A percentile compares a stretch with the other conserved stretches of the same genome.
phyloP scores from a whole-genome alignment of 2,888 invertebrate species.

The Sicus ferrugineus region DNA sequence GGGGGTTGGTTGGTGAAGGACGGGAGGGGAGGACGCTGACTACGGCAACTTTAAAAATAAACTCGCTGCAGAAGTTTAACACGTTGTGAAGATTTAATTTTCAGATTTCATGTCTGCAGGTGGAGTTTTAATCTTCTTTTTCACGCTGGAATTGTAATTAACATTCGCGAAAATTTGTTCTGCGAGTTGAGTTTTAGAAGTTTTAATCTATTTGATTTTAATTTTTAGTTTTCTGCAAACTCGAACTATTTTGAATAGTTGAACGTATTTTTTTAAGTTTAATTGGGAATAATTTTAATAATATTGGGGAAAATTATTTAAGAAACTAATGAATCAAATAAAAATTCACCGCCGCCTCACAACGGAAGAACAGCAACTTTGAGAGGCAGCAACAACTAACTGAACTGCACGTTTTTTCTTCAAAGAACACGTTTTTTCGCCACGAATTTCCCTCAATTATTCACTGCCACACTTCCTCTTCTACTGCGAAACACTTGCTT shows the following conservation, averaged over 20 bases:
- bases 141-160: background rate
- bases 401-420: background rate
- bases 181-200: background rate
- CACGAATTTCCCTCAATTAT: conserved; percentile 12
- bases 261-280: background rate
- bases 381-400: background rate
- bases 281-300: background rate
- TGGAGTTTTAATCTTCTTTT: background rate
- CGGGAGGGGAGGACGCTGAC: no score
- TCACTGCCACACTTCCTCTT: background rate
- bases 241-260: no score
- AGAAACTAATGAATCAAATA: background rate
- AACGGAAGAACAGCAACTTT: background rate
- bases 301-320: background rate
- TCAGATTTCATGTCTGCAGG: background rate
- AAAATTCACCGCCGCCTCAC: background rate
- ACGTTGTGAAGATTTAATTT: no score
- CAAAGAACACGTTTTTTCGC: conserved; percentile 1
- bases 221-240: no score
- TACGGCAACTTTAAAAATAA: no score
- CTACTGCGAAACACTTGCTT: background rate
- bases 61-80: no score
- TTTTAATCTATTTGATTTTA: background rate
- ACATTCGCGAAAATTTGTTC: background rate
- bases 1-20: no score